Conservation (phyloP, 2,888 invertebrate genomes). For the Macrosiphum euphorbiae region DNA sequence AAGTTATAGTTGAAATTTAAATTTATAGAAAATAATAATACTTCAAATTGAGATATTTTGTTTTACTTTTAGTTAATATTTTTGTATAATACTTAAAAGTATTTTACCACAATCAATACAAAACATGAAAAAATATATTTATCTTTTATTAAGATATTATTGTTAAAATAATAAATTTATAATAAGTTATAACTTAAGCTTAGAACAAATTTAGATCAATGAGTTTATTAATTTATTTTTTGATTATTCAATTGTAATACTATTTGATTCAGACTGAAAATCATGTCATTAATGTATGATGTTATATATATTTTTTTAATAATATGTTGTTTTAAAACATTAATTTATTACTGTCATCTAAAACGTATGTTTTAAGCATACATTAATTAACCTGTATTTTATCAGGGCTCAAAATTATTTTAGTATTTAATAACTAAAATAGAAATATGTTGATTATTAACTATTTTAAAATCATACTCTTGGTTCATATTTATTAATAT, state of each 20-base stretch:
- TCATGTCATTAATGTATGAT: conserved; percentile 17
- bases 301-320: background rate
- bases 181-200: background rate
- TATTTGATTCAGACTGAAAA: conserved; percentile 47
- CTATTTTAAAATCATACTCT: background rate
- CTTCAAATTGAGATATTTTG: background rate
- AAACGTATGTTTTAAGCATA: background rate
- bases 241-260: conserved; percentile 7
- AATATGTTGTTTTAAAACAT: conserved; percentile 15
- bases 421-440: background rate
- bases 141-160: background rate
- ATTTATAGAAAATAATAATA: background rate
- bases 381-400: background rate
- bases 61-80: conserved; percentile 12
- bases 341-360: background rate
- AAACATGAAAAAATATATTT: background rate
- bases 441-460: background rate
- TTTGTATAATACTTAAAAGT: conserved; percentile 15
- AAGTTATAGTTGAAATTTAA: conserved; percentile 31
- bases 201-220: background rate
- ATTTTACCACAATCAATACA: background rate
- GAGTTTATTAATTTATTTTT: background rate
- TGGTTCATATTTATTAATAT: background rate
- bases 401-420: conserved; percentile 11
- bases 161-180: background rate